These are phyloP conservation scores for Anticlea derivata DNA, from an alignment of 2,888 invertebrate species.

Conservation along the genomic window DNA sequence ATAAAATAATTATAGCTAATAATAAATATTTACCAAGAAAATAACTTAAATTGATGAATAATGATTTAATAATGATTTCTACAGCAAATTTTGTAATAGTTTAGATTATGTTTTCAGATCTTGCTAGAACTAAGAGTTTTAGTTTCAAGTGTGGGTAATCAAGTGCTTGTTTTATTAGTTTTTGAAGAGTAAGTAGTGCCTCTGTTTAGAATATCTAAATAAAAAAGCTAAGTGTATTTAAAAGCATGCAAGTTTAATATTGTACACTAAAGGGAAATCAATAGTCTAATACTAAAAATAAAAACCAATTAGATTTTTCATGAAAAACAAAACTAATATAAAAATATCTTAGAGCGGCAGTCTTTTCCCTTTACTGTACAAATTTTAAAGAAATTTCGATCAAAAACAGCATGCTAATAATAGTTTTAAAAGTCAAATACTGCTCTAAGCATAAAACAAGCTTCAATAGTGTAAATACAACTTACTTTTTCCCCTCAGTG, in stretches of 20 bases:
- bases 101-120: too few species aligned
- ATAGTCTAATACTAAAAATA: constrained; percentile 32
- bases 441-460: constrained; percentile 75
- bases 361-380: constrained; percentile 81
- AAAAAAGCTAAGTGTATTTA: constrained; percentile 13
- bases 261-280: constrained; percentile 83
- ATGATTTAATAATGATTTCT: too few species aligned
- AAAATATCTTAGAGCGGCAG: constrained; percentile 75
- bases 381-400: constrained; percentile 47
- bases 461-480: constrained; percentile 60
- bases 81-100: too few species aligned
- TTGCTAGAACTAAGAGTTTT: too few species aligned
- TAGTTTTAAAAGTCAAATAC: constrained; percentile 54
- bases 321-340: constrained; percentile 37
- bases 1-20: too few species aligned
- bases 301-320: constrained; percentile 25
- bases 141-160: too few species aligned
- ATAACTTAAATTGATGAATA: too few species aligned
- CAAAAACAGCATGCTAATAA: constrained; percentile 65
- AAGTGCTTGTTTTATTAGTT: background rate
- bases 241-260: constrained; percentile 63
- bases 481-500: constrained; percentile 83
- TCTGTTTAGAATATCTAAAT: background rate
- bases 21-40: too few species aligned
- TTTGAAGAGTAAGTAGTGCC: background rate